These are phyloP conservation scores for Pseudoips prasinana DNA, from an alignment of 2,888 invertebrate genomes.

Conservation along the genomic window DNA sequence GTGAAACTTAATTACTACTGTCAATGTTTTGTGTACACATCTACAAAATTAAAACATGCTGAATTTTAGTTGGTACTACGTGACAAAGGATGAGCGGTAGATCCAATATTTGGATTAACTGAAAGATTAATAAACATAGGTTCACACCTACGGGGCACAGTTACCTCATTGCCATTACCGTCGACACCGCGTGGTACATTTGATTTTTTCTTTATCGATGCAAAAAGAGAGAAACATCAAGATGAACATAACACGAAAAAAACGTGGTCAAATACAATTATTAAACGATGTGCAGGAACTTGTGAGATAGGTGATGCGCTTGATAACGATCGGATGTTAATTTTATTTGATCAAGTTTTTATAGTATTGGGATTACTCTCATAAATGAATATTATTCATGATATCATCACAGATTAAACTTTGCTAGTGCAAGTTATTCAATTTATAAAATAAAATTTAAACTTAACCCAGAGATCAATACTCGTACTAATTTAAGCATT, in stretches of 20 bases:
- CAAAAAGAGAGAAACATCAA: slow-evolving; percentile 83
- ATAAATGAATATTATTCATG: slow-evolving; percentile 23
- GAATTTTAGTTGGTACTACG: slow-evolving; percentile 43
- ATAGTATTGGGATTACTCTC: slow-evolving; percentile 14
- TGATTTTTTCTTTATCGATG: slow-evolving; percentile 90
- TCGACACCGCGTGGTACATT: slow-evolving; percentile 97
- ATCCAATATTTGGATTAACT: slow-evolving; percentile 41
- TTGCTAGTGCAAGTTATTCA: slow-evolving; percentile 37
- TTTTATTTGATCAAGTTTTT: slow-evolving; percentile 20
- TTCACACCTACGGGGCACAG: slow-evolving; percentile 72
- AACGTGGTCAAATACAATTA: slow-evolving; percentile 46
- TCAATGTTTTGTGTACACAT: slow-evolving; percentile 28
- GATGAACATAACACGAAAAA: slow-evolving; percentile 69
- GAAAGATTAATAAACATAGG: slow-evolving; percentile 58
- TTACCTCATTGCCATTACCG: slow-evolving; percentile 96
- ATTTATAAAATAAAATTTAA: slow-evolving; percentile 13
- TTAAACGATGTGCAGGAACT: slow-evolving; percentile 45
- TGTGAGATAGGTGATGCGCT: slow-evolving; percentile 42
- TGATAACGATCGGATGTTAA: slow-evolving; percentile 14
- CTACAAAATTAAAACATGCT: slow-evolving; percentile 44
- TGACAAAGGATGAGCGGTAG: slow-evolving; percentile 51
- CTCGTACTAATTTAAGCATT: too few species aligned
- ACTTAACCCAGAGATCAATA: slow-evolving; percentile 1
- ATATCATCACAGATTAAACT: slow-evolving; percentile 52
- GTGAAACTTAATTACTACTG: slow-evolving; percentile 35